Evolutionary conservation across 2,888 invertebrate species (phyloP).

Genomic region (Sipha maydis): DNA sequence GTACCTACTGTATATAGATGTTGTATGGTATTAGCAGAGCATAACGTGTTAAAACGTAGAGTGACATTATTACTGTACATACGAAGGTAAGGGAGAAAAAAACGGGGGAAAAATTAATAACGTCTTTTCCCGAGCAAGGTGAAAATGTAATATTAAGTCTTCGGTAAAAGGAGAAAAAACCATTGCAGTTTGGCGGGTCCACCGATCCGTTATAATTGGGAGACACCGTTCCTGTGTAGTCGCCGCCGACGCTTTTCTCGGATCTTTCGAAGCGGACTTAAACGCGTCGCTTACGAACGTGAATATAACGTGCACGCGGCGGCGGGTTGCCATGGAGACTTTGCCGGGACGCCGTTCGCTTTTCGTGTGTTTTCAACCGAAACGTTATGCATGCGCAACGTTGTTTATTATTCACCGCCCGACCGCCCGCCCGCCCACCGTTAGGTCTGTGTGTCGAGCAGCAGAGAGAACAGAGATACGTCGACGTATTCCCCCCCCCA

Average conservation of each 20-base stretch:
- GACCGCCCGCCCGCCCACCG: not conserved
- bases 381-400: constrained; percentile 45
- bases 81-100: not conserved
- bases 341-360: constrained; percentile 55
- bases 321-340: constrained; percentile 42
- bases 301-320: constrained; percentile 6
- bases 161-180: not conserved
- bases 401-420: constrained; percentile 41
- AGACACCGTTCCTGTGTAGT: constrained; percentile 7
- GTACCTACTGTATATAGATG: not conserved
- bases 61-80: not conserved
- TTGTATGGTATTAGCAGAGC: not conserved
- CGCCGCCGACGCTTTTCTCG: constrained; percentile 4
- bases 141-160: constrained; percentile 41
- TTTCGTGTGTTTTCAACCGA: constrained; percentile 49
- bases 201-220: constrained; percentile 58
- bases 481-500: not conserved
- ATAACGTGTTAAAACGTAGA: no score
- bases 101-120: constrained; percentile 27
- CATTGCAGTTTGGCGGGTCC: constrained; percentile 38
- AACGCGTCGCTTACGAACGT: constrained; percentile 29
- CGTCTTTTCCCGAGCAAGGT: not conserved
- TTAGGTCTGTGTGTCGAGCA: not conserved
- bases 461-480: not conserved
- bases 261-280: constrained; percentile 42